phyloP scores from a whole-genome alignment of 2,888 invertebrate species.

The Drosophila macrothrix region DNA sequence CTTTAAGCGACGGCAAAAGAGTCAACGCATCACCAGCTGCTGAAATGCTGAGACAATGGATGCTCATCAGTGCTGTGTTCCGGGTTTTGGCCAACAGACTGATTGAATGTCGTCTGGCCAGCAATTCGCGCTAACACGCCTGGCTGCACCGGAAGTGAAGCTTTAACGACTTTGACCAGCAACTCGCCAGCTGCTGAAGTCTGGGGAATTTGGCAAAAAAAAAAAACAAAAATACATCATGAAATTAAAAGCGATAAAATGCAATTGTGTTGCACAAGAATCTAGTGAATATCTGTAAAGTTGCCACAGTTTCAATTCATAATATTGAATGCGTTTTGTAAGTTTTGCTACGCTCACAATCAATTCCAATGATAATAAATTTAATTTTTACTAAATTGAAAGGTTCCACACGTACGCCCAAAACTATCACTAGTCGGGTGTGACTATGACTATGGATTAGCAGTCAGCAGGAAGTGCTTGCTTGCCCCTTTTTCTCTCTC shows the following conservation, averaged over 20 bases:
- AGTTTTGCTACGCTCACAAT: conserved; percentile 51
- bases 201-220: not conserved
- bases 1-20: conserved; percentile 48
- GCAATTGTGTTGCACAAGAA: not conserved
- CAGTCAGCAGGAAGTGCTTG: conserved; percentile 69
- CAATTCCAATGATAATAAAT: conserved; percentile 80
- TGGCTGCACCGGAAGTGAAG: conserved; percentile 79
- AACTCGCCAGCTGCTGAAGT: not conserved
- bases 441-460: conserved; percentile 77
- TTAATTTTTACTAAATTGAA: conserved; percentile 79
- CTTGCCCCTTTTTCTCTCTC: conserved; percentile 8
- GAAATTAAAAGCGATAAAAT: not conserved
- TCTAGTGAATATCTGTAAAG: not conserved
- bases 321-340: not conserved
- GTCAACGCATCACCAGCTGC: conserved; percentile 29
- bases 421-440: conserved; percentile 78
- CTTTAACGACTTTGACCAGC: conserved; percentile 72
- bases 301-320: not conserved
- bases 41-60: conserved; percentile 62
- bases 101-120: conserved; percentile 27
- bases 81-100: conserved; percentile 10
- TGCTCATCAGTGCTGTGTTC: conserved; percentile 64
- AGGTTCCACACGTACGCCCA: conserved; percentile 80
- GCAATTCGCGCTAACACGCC: conserved; percentile 63
- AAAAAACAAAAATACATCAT: conserved; percentile 8